These are phyloP conservation scores for Falco cherrug DNA, from an alignment of 2,797 vertebrate species.

Conservation along the genomic window DNA sequence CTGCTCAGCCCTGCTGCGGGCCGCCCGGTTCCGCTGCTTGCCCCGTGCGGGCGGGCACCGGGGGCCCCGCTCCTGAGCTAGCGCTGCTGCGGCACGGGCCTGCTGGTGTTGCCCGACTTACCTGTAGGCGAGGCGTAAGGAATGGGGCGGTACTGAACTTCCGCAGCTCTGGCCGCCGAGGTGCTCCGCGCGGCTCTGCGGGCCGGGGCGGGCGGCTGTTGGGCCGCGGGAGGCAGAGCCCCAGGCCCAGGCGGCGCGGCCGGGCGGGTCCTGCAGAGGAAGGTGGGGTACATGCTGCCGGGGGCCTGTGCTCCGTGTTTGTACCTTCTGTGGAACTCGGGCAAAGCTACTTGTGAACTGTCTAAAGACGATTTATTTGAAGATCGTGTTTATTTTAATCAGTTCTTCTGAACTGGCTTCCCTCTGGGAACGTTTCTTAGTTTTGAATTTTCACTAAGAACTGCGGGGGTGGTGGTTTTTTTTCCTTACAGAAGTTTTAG, in stretches of 20 bases:
- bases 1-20: rapidly evolving
- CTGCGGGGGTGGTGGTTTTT: neutral
- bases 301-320: too few relatives aligned
- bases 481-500: neutral
- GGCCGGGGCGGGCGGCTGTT: too few relatives aligned
- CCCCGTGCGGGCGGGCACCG: rapidly evolving
- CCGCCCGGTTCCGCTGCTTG: rapidly evolving
- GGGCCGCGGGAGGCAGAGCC: too few relatives aligned
- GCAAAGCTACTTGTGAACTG: rapidly evolving
- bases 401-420: neutral
- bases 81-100: rapidly evolving
- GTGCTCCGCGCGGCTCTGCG: too few relatives aligned
- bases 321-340: rapidly evolving
- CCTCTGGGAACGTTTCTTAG: neutral
- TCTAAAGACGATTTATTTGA: neutral
- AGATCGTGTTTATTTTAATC: neutral
- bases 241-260: too few relatives aligned
- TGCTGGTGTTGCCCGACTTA: rapidly evolving
- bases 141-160: rapidly evolving
- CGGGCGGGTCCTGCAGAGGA: too few relatives aligned
- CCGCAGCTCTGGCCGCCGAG: too few relatives aligned
- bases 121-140: rapidly evolving
- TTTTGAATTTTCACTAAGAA: neutral
- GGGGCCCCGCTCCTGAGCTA: neutral
- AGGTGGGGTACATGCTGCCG: neutral